These are phyloP conservation scores for Varroa destructor DNA, from an alignment of 1,140 invertebrate genomes.

Conservation along the genomic window DNA sequence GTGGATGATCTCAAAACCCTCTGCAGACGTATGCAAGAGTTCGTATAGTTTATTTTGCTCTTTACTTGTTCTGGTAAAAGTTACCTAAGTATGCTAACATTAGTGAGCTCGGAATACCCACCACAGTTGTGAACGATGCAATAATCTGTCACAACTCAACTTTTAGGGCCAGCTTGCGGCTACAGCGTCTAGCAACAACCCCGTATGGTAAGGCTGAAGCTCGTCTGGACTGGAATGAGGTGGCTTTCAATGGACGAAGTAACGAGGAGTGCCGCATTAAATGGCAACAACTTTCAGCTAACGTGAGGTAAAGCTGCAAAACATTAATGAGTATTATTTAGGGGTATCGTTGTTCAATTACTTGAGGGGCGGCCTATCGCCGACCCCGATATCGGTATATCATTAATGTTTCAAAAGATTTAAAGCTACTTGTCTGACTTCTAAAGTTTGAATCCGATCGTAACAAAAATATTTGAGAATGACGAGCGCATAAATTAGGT, in stretches of 20 bases:
- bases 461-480: too few relatives aligned
- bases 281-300: conserved; percentile 7
- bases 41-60: neutral
- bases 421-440: too few relatives aligned
- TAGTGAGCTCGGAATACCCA: neutral
- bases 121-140: too few relatives aligned
- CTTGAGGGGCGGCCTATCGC: too few relatives aligned
- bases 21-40: conserved; percentile 12
- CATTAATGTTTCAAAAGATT: too few relatives aligned
- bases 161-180: neutral
- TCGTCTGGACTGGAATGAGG: neutral
- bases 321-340: too few relatives aligned
- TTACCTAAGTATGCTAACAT: neutral
- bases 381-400: too few relatives aligned
- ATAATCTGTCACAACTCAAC: neutral
- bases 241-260: neutral
- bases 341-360: too few relatives aligned
- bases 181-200: neutral
- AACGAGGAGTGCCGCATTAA: conserved; percentile 9
- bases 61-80: neutral
- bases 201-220: neutral
- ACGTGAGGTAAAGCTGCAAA: neutral
- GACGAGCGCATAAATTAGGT: too few relatives aligned
- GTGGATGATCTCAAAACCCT: conserved; percentile 11
- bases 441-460: too few relatives aligned